Conservation (phyloP, 2,797 vertebrate species). For the Nannoperca australis region DNA sequence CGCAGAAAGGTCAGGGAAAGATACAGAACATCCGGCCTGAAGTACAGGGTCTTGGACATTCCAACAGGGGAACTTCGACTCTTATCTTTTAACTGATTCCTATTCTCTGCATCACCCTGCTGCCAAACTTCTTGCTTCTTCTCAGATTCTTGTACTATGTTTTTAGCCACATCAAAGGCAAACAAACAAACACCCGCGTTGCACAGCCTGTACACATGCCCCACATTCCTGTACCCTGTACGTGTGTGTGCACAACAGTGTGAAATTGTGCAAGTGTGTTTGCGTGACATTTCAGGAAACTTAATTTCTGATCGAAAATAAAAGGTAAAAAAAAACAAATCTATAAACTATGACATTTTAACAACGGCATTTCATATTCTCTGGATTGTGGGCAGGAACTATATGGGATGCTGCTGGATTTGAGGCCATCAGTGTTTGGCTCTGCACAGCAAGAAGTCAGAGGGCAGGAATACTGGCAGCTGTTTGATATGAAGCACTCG, state of each 20-base stretch:
- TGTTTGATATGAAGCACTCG: slow-evolving; percentile 37
- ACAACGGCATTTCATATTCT: slow-evolving; percentile 38
- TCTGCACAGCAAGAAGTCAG: slow-evolving; percentile 17
- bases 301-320: slow-evolving; percentile 44
- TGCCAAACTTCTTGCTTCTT: neutral
- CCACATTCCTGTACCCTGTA: neutral
- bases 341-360: slow-evolving; percentile 75
- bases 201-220: neutral
- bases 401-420: slow-evolving; percentile 10
- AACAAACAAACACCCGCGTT: slow-evolving; percentile 3
- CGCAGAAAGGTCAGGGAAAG: neutral
- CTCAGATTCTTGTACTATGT: slow-evolving; percentile 3
- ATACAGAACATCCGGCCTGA: no score
- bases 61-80: neutral
- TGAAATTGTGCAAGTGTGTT: slow-evolving; percentile 12
- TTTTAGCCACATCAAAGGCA: neutral
- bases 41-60: neutral
- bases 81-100: neutral
- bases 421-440: slow-evolving; percentile 11
- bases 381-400: slow-evolving; percentile 9
- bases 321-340: slow-evolving; percentile 37
- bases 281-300: slow-evolving; percentile 67
- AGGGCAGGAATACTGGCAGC: slow-evolving; percentile 44
- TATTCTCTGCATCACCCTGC: neutral
- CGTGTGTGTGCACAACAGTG: neutral